A percentile compares a stretch with the other conserved stretches of the same genome.
phyloP scores from a whole-genome alignment of 2,113 vertebrate genomes.

The Centropus bengalensis region DNA sequence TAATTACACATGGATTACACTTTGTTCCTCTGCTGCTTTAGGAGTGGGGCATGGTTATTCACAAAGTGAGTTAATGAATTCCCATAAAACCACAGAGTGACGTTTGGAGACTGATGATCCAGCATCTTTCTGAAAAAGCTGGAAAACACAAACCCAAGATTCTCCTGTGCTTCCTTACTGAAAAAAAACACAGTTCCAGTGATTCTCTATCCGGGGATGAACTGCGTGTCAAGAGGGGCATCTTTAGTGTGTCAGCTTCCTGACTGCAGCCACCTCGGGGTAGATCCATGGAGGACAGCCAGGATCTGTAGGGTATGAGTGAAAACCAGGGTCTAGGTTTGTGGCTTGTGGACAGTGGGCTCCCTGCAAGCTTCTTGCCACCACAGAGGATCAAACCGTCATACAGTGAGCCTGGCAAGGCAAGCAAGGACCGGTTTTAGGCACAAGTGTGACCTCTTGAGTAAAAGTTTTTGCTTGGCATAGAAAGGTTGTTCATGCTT shows the following conservation, averaged over 20 bases:
- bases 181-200: not conserved
- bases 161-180: not conserved
- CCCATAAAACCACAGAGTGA: fast-evolving
- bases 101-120: not conserved
- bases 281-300: not conserved
- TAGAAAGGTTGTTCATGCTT: not conserved
- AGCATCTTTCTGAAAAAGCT: not conserved
- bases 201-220: not conserved
- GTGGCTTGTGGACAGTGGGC: not conserved
- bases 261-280: not conserved
- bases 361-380: not conserved
- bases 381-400: no score
- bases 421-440: not conserved
- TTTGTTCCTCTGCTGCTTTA: not conserved
- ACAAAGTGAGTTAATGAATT: not conserved
- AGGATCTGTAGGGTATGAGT: no score
- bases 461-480: not conserved
- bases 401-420: not conserved
- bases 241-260: not conserved
- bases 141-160: not conserved
- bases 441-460: no score
- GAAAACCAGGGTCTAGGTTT: not conserved
- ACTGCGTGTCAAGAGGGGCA: not conserved
- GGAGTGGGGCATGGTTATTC: not conserved
- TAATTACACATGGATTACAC: not conserved